Evolutionary conservation across 2,797 vertebrate species (phyloP).

Genomic region (Diplodus puntazzo): DNA sequence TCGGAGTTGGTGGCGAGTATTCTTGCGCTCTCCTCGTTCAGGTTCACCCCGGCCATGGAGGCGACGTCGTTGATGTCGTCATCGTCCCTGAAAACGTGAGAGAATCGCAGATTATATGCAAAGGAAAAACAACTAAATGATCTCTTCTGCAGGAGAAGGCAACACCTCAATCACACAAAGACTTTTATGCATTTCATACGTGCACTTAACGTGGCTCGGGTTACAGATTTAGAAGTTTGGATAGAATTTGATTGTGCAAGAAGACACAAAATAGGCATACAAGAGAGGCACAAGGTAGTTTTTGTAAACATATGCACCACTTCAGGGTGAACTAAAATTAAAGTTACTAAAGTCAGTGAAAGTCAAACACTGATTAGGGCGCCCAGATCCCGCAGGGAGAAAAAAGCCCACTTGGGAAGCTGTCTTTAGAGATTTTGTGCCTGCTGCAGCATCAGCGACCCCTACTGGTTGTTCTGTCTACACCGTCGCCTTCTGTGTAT

Average conservation of each 20-base stretch:
- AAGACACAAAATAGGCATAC: background rate
- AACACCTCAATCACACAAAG: background rate
- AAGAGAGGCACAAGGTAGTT: background rate
- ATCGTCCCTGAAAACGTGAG: slow-evolving; percentile 84
- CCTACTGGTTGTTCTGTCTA: slow-evolving; percentile 25
- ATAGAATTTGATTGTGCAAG: background rate
- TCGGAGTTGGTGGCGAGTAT: slow-evolving; percentile 91
- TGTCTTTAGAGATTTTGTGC: slow-evolving; percentile 14
- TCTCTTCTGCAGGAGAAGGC: background rate
- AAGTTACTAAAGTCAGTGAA: slow-evolving; percentile 22
- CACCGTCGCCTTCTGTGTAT: background rate
- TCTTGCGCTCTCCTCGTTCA: slow-evolving; percentile 91
- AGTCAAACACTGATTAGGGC: background rate
- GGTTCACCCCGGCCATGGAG: slow-evolving; percentile 92
- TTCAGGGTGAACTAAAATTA: slow-evolving; percentile 16
- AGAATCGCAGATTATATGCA: background rate
- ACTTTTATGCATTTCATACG: no score
- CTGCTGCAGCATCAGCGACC: slow-evolving; percentile 15
- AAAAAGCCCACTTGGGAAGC: slow-evolving; percentile 11
- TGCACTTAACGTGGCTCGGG: background rate
- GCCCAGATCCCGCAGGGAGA: background rate
- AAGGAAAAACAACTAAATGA: background rate
- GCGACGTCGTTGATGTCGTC: slow-evolving; percentile 94
- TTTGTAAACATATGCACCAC: background rate
- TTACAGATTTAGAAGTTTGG: background rate